Percentiles rank a stretch among this genome's conserved stretches.
Evolutionary conservation across 2,113 vertebrate genomes (phyloP).

Genomic region (Rhynchomys soricoides): DNA sequence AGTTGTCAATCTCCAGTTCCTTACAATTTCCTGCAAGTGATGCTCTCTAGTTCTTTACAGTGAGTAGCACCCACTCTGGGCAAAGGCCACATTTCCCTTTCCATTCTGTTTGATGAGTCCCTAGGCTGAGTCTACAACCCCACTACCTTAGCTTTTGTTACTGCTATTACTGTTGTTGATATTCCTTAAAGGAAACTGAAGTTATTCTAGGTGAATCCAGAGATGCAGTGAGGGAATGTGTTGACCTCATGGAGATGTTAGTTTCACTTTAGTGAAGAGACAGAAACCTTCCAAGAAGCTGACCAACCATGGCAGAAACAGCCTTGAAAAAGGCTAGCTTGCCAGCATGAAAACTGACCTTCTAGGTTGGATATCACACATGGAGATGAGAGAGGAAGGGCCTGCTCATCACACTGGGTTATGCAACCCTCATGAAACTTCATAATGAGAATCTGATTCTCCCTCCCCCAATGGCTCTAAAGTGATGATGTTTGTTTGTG

Average conservation of each 20-base stretch:
- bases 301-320: not conserved
- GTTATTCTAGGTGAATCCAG: not conserved
- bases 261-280: not conserved
- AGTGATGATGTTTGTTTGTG: slow-evolving; percentile 60
- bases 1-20: not conserved
- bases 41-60: not conserved
- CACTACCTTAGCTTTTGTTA: not conserved
- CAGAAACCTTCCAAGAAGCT: not conserved
- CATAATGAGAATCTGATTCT: slow-evolving; percentile 18
- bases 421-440: not conserved
- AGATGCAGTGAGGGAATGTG: not conserved
- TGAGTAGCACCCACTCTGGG: not conserved
- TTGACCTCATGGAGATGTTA: not conserved
- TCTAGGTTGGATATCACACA: not conserved
- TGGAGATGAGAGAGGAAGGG: not conserved
- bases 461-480: not conserved
- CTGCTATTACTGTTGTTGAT: not conserved
- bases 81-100: not conserved
- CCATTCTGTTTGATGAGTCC: not conserved
- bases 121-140: not conserved
- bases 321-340: not conserved
- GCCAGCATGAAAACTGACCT: not conserved
- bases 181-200: not conserved
- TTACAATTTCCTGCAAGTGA: not conserved
- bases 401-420: not conserved